phyloP scores from a whole-genome alignment of 1,140 invertebrate genomes.

The Hypothenemus hampei region DNA sequence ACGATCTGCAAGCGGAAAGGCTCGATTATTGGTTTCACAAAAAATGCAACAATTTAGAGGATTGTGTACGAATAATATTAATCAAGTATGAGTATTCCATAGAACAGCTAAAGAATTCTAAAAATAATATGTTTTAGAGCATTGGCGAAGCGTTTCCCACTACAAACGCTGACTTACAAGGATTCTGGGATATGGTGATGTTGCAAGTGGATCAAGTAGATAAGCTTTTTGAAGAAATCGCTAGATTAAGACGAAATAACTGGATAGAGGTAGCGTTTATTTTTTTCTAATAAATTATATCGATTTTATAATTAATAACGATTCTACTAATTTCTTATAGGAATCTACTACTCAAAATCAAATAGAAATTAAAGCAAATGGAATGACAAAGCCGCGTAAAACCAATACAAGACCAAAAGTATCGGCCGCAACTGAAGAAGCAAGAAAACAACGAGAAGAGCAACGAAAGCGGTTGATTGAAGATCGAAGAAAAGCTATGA shows the following conservation, averaged over 20 bases:
- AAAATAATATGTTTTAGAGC: constrained; percentile 46
- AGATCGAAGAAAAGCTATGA: constrained; percentile 65
- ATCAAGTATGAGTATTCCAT: constrained; percentile 47
- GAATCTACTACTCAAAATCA: constrained; percentile 40
- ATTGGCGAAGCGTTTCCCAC: constrained; percentile 80
- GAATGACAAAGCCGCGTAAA: constrained; percentile 40
- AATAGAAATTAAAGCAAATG: constrained; percentile 39
- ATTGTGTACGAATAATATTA: constrained; percentile 73
- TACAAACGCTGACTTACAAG: constrained; percentile 81
- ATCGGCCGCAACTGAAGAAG: constrained; percentile 50
- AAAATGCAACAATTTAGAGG: constrained; percentile 94
- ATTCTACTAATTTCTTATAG: constrained; percentile 21
- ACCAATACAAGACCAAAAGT: constrained; percentile 47
- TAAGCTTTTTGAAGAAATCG: constrained; percentile 72
- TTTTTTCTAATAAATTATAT: neutral
- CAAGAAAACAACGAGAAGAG: constrained; percentile 65
- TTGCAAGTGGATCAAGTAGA: constrained; percentile 82
- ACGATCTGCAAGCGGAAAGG: constrained; percentile 85
- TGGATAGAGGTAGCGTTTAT: constrained; percentile 52
- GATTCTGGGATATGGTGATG: constrained; percentile 96
- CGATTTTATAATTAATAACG: neutral
- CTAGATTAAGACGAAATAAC: constrained; percentile 60
- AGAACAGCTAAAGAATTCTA: neutral
- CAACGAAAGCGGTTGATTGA: constrained; percentile 75
- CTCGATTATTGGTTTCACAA: constrained; percentile 78